Evolutionary conservation across 2,888 invertebrate genomes (phyloP).

Genomic region (Dinocampus coccinellae): DNA sequence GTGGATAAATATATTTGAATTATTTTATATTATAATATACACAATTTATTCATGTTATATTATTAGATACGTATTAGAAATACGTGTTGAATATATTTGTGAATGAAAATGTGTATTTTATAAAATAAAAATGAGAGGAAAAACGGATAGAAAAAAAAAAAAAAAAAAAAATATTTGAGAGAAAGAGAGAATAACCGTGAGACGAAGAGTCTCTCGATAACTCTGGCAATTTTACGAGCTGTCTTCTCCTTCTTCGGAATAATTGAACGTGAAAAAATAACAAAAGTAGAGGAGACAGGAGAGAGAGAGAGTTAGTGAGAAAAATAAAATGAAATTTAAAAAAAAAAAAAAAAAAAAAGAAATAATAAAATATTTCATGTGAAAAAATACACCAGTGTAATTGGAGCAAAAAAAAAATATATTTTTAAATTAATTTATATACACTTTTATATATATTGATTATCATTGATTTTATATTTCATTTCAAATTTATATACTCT

Average conservation of each 20-base stretch:
- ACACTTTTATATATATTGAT: too few species aligned
- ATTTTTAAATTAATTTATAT: too few species aligned
- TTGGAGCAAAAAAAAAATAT: not conserved
- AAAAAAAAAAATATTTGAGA: not conserved
- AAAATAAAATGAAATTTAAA: constrained; percentile 20
- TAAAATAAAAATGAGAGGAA: too few species aligned
- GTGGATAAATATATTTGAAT: not conserved
- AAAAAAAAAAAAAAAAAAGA: too few species aligned
- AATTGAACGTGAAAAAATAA: constrained; percentile 32
- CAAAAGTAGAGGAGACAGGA: not conserved
- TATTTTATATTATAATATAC: too few species aligned
- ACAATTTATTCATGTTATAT: constrained; percentile 1
- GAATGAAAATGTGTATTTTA: too few species aligned
- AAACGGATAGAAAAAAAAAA: constrained; percentile 18
- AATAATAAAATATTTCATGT: too few species aligned
- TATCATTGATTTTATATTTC: too few species aligned
- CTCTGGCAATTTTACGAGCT: constrained; percentile 38
- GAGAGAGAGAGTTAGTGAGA: too few species aligned
- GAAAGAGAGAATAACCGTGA: constrained; percentile 29
- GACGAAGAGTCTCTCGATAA: constrained; percentile 35
- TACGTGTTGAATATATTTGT: not conserved
- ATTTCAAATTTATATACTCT: too few species aligned
- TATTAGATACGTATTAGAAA: not conserved
- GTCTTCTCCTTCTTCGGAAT: constrained; percentile 35
- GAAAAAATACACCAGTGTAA: too few species aligned